phyloP scores from a whole-genome alignment of 2,113 vertebrate genomes.

The Xenopus laevis region DNA sequence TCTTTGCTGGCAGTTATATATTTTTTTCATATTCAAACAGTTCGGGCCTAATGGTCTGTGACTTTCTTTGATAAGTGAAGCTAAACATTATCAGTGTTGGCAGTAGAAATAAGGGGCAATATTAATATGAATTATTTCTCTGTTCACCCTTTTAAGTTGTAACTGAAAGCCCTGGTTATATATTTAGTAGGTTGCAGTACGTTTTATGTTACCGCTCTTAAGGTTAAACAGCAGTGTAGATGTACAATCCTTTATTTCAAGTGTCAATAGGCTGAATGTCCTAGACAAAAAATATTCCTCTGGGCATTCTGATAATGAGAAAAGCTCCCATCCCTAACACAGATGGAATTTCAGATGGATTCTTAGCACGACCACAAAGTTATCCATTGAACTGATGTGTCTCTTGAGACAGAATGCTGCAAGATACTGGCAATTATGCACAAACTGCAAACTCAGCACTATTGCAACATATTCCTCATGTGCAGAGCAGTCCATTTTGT shows the following conservation, averaged over 20 bases:
- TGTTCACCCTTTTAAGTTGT: constrained; percentile 40
- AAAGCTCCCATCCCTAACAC: constrained; percentile 38
- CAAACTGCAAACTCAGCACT: constrained; percentile 13
- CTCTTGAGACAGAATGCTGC: constrained; percentile 4
- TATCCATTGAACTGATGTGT: constrained; percentile 16
- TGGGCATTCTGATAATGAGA: constrained; percentile 37
- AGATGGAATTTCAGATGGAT: constrained; percentile 39
- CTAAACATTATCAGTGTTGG: constrained; percentile 36
- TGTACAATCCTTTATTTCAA: constrained; percentile 31
- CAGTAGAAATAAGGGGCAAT: constrained; percentile 22
- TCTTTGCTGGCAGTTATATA: constrained; percentile 21
- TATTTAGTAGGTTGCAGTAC: neutral
- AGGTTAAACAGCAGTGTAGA: constrained; percentile 24
- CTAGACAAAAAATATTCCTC: constrained; percentile 25
- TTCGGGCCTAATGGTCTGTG: constrained; percentile 35
- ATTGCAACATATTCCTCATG: neutral
- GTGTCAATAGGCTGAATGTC: constrained; percentile 40
- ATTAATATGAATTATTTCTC: constrained; percentile 28
- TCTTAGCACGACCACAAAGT: constrained; percentile 25
- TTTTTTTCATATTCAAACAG: constrained; percentile 33
- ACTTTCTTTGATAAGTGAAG: constrained; percentile 41
- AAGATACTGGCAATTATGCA: constrained; percentile 1
- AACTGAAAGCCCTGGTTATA: constrained; percentile 24
- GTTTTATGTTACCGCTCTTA: constrained; percentile 35
- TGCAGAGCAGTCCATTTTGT: neutral